Base-by-base conservation (phyloP, 2,888 invertebrate genomes). In the Malacosoma neustria region DNA sequence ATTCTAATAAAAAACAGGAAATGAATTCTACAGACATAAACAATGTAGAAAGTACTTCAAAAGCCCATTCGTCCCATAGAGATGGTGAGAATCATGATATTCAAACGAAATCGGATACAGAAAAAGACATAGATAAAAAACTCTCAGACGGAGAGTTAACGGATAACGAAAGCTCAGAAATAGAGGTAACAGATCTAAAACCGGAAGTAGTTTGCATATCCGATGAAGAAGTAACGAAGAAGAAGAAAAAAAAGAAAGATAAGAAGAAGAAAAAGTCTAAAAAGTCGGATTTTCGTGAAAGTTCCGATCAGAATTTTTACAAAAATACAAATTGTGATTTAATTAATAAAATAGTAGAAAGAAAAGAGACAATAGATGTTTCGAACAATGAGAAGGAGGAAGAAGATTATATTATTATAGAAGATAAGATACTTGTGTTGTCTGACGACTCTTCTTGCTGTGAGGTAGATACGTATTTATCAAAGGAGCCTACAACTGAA, bases 131-230 rank as follows among this genome's bases (percentile, higher is more conserved):
- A 13, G 59, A 59, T 9, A 58, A 53, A 13, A 57, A 72, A 12
- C 33, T 69, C 12, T 75, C 86, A 1, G 81, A 79, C 36, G 79
- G 80, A 3, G 80, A 80, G 48, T 29, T 80, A 14, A 57, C 68
- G 2, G 74, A 72, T 12, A 52, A 59, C 37, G 68, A 64, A 32
- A 82, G 72, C 44, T 73, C 79, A 11, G 77, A 75, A 54, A 54
- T 76, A 1, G 76, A 75, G 57, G 69, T 67, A 1, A 45, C 66
- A 0, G 74, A 76, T 3, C 30, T 72, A 0, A 55, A 65, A 43
- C 70, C 81, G 0, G 88, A 88, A 66, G 80, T 89, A 0, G 76
- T 89, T 2, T 85, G 84, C 13, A 88, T 89, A 43, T 85, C 85
- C 1, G 86, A 85, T 30, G 84, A 85, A 2, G 81, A 84, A 30